Conservation (phyloP, 2,113 vertebrate species). For the Oryctolagus cuniculus region mOryCun1.1 NC_091445.1:86647001-86647500, state of each 20-base stretch:
- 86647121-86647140: slow-evolving; percentile 41
- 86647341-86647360: neutral
- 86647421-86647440: slow-evolving; percentile 47
- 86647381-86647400: slow-evolving; percentile 33
- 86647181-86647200: slow-evolving; percentile 56
- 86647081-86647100: slow-evolving; percentile 26
- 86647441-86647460: slow-evolving; percentile 16
- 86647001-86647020: slow-evolving; percentile 17
- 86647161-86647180: slow-evolving; percentile 15
- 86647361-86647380: neutral
- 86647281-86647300: slow-evolving; percentile 51
- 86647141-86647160: slow-evolving; percentile 10
- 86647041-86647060: slow-evolving; percentile 6
- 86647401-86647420: neutral
- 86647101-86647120: neutral
- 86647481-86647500: neutral
- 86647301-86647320: slow-evolving; percentile 41
- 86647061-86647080: neutral
- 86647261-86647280: neutral
- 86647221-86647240: neutral
- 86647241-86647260: neutral
- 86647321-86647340: slow-evolving; percentile 34
- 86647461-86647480: neutral
- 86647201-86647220: slow-evolving; percentile 67
- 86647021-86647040: neutral